Evolutionary conservation across 2,113 vertebrate genomes (phyloP).

Genomic region (Tenrec ecaudatus): DNA sequence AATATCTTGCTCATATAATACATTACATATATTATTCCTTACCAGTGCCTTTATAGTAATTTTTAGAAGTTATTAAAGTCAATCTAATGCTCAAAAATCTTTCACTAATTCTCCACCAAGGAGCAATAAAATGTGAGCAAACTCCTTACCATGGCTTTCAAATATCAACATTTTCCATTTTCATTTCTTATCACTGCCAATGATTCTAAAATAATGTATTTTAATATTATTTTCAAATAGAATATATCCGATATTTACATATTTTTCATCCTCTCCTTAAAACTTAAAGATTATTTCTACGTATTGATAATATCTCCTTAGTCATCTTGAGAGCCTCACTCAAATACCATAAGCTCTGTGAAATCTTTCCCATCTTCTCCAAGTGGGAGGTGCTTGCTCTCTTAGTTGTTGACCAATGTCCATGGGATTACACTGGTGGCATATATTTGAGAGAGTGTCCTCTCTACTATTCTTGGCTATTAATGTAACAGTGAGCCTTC

Average conservation of each 20-base stretch:
- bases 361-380: neutral
- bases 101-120: neutral
- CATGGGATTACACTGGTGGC: neutral
- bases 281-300: constrained; percentile 5
- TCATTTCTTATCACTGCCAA: neutral
- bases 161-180: constrained; percentile 1
- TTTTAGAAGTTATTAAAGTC: constrained; percentile 11
- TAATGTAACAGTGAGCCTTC: neutral
- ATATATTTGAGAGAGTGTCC: neutral
- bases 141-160: neutral
- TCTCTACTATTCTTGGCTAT: neutral
- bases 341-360: neutral
- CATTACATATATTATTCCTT: neutral
- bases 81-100: neutral
- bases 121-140: neutral
- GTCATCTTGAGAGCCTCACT: neutral
- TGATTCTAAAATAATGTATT: neutral
- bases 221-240: constrained; percentile 26
- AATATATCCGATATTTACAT: neutral
- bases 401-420: neutral
- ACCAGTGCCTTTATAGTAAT: neutral
- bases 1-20: neutral
- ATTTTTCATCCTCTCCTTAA: neutral
- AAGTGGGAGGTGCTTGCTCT: neutral
- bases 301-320: neutral